Conservation (phyloP, 2,888 invertebrate species). For the Cerastis rubricosa region DNA sequence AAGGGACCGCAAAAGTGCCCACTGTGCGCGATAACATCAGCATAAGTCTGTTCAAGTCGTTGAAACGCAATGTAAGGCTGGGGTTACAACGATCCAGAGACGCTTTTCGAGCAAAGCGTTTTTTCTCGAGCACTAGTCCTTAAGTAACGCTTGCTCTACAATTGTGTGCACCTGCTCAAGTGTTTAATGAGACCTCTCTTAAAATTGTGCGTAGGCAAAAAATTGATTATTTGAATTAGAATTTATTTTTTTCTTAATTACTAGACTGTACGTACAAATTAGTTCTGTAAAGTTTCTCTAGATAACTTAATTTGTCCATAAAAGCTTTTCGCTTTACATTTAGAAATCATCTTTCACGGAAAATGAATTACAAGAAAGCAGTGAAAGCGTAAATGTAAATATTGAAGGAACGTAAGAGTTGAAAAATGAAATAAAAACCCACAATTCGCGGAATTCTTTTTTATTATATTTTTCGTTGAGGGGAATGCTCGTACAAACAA, state of each 20-base stretch:
- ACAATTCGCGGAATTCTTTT: constrained; percentile 31
- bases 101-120: constrained; percentile 46
- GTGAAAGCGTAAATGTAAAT: constrained; percentile 32
- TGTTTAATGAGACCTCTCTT: constrained; percentile 29
- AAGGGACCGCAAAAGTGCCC: constrained; percentile 80
- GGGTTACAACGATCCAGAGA: constrained; percentile 50
- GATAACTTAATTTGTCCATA: constrained; percentile 6
- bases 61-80: constrained; percentile 65
- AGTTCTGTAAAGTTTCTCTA: background rate
- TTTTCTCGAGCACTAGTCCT: constrained; percentile 35
- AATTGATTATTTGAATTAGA: constrained; percentile 2
- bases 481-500: constrained; percentile 46
- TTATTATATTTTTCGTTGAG: constrained; percentile 51
- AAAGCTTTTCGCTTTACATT: constrained; percentile 26
- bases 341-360: constrained; percentile 13
- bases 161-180: constrained; percentile 37
- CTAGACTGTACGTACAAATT: background rate
- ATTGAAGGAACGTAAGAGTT: constrained; percentile 38
- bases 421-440: constrained; percentile 41
- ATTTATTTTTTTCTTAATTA: background rate
- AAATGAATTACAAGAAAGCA: constrained; percentile 27
- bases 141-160: constrained; percentile 40
- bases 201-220: constrained; percentile 24
- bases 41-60: constrained; percentile 74
- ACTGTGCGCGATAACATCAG: constrained; percentile 78